Evolutionary conservation across 2,888 invertebrate species (phyloP), one percentile per base, ranked within the genome.

Genomic region (Ectemnius continuus): DNA sequence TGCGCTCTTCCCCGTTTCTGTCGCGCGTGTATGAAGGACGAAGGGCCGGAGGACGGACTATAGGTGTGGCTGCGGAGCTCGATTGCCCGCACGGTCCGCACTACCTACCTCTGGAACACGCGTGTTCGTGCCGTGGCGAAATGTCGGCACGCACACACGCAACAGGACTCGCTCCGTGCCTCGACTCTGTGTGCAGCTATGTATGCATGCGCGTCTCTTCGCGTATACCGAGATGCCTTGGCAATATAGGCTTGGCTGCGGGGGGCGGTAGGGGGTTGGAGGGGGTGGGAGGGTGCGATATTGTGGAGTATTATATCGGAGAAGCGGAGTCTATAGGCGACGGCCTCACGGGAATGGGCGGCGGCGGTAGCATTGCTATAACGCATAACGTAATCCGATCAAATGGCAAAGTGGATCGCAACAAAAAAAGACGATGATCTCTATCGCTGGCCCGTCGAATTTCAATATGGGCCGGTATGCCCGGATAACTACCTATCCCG

Each of bases 351-450:
- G 76, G 76, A 69, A 2, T 36, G 36, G 36, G 36, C 36, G 36
- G 36, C 36, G 36, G 36, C 36, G 11, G 36, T 11, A 11, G 8
- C 36, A 8, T 36, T 36, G 36, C 36, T 36, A 36, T 36, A 36
- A 73, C 77, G 76, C 77, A 76, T 76, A 78, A 81, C 82, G 84
- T 86, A 88, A 89, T 89, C 85, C 88, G 89, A 89, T 89, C 89
- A 89, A 89, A 88, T 84, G 85, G 85, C 87, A 86, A 89, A 89
- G 88, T 88, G 88, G 85, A 86, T 86, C 83, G 84, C 84, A 84
- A 86, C 85, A 85, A 85, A 85, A 78, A 79, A 85, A 82, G 78
- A 80, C 82, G 83, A 81, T 81, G 81, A 85, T 85, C 81, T 80
- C 79, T 79, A 82, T 85, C 84, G 81, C 80, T 79, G 83, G 85